These are phyloP conservation scores for Pantherophis vulpinus DNA, from an alignment of 2,797 vertebrate genomes.

Conservation along the genomic window DNA sequence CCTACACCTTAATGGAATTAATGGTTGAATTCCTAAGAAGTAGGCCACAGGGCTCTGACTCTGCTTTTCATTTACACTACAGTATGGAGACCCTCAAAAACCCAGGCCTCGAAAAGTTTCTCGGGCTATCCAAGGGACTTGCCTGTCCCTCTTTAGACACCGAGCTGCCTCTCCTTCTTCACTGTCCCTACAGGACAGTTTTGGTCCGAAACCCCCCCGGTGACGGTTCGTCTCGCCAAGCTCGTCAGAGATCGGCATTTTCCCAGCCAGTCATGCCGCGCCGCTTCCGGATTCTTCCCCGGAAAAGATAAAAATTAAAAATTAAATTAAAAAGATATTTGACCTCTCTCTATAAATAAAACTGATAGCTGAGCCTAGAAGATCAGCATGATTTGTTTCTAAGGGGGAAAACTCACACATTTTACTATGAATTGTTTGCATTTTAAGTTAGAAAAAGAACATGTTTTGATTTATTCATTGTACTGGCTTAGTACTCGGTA, in stretches of 20 bases:
- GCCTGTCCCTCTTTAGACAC: too few species aligned
- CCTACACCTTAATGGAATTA: neutral
- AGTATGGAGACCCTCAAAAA: neutral
- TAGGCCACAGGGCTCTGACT: neutral
- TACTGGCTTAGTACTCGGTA: neutral
- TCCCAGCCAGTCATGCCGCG: too few species aligned
- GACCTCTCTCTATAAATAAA: constrained; percentile 1
- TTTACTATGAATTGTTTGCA: neutral
- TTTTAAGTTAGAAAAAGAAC: neutral
- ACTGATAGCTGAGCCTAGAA: neutral
- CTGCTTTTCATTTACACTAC: neutral
- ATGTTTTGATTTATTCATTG: neutral
- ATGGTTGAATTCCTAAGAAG: neutral
- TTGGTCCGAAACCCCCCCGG: too few species aligned
- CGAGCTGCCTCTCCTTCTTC: too few species aligned
- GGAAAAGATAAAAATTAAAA: too few species aligned
- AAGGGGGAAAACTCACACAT: neutral
- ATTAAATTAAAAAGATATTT: neutral
- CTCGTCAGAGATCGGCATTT: too few species aligned
- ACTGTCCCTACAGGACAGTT: too few species aligned
- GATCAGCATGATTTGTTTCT: neutral
- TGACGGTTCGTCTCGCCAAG: too few species aligned
- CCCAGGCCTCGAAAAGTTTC: too few species aligned
- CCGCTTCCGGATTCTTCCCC: too few species aligned
- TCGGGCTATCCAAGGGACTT: too few species aligned